These are phyloP conservation scores for Clavelina lepadiformis DNA, from an alignment of 23 tunicate species.

Conservation along the genomic window DNA sequence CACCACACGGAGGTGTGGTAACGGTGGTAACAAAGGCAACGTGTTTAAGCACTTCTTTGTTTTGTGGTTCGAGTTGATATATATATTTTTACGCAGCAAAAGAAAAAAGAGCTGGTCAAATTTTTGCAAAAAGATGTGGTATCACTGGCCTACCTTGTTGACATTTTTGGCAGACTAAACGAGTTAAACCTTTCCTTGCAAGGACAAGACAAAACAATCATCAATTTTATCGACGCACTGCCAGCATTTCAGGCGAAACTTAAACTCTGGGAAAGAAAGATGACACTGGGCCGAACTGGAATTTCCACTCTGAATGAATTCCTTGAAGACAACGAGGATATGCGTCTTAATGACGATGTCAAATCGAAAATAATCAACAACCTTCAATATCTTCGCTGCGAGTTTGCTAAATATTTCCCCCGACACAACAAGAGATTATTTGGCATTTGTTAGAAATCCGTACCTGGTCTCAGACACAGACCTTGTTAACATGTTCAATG, in stretches of 20 bases:
- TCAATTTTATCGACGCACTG: conserved; percentile 19
- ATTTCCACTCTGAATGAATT: conserved; percentile 18
- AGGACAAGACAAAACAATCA: conserved; percentile 27
- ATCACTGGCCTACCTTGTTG: conserved; percentile 41
- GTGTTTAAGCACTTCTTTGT: conserved; percentile 29
- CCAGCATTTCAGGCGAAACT: conserved; percentile 29
- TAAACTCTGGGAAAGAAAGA: conserved; percentile 26
- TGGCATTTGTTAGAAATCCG: conserved; percentile 27
- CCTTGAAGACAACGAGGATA: conserved; percentile 12
- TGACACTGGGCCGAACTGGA: conserved; percentile 17
- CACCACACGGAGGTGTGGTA: conserved; percentile 30
- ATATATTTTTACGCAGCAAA: conserved; percentile 21
- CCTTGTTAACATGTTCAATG: conserved; percentile 29
- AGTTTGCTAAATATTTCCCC: conserved; percentile 22
- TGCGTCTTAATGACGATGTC: conserved; percentile 19
- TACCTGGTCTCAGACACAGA: conserved; percentile 16
- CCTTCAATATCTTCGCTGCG: conserved; percentile 12
- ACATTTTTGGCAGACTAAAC: conserved; percentile 26
- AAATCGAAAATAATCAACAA: conserved; percentile 17
- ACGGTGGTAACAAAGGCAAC: conserved; percentile 15
- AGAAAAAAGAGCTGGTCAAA: conserved; percentile 27
- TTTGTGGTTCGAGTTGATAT: conserved; percentile 12
- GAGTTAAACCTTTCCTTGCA: conserved; percentile 31
- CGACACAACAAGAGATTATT: conserved; percentile 19
- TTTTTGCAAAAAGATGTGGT: conserved; percentile 26